Evolutionary conservation across 2,888 invertebrate species (phyloP).

Genomic region (Himalopsyche anomala): DNA sequence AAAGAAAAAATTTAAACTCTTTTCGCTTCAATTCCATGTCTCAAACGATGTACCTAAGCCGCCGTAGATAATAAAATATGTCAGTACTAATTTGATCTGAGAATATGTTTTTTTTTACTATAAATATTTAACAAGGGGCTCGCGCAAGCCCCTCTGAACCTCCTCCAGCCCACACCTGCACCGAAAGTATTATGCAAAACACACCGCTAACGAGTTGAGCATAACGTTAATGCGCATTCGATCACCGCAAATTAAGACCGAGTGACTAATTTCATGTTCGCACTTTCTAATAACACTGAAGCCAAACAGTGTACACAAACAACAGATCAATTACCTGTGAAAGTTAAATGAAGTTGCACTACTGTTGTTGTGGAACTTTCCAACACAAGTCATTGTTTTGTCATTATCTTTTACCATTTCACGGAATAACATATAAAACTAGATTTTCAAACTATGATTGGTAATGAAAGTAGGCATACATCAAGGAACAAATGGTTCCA

Average conservation of each 20-base stretch:
- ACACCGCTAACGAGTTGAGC: background rate
- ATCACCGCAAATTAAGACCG: constrained; percentile 23
- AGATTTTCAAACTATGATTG: too few species aligned
- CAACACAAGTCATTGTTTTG: background rate
- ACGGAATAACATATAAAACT: background rate
- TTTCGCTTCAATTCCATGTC: too few species aligned
- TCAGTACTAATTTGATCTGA: too few species aligned
- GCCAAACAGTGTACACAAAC: constrained; percentile 7
- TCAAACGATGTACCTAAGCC: too few species aligned
- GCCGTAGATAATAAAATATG: too few species aligned
- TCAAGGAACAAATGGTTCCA: too few species aligned
- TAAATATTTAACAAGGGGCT: too few species aligned
- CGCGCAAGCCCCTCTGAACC: too few species aligned
- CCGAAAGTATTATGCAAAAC: background rate
- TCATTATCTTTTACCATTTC: background rate
- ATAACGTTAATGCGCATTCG: background rate
- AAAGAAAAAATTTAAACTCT: too few species aligned
- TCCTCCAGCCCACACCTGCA: too few species aligned
- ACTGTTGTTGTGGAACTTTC: background rate
- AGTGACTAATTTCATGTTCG: constrained; percentile 33
- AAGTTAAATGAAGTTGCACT: constrained; percentile 13
- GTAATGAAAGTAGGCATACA: too few species aligned
- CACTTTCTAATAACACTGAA: constrained; percentile 35
- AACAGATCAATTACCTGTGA: constrained; percentile 2
- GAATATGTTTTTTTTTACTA: too few species aligned